These are phyloP conservation scores for Pseudopipra pipra DNA, from an alignment of 2,113 vertebrate species.

Conservation along the genomic window DNA sequence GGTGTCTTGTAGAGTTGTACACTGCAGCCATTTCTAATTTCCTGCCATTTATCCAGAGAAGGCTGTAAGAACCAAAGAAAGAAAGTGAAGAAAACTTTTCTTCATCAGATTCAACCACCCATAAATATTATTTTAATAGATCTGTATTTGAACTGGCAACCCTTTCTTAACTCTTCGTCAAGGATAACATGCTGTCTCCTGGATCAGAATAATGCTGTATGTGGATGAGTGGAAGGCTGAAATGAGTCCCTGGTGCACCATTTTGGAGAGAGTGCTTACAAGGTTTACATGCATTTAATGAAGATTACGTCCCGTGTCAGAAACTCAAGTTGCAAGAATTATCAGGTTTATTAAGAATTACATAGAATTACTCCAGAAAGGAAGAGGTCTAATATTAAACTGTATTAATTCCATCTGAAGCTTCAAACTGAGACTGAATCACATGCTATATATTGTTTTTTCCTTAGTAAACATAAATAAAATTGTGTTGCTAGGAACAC, in stretches of 20 bases:
- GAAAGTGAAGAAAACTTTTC: not conserved
- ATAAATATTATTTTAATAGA: not conserved
- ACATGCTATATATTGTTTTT: not conserved
- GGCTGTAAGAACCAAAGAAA: not conserved
- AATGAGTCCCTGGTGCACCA: not conserved
- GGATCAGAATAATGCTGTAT: not conserved
- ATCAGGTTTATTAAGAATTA: not conserved
- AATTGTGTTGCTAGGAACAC: not conserved
- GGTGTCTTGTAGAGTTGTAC: not conserved
- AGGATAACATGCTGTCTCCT: not conserved
- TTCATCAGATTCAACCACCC: not conserved
- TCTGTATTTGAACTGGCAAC: not conserved
- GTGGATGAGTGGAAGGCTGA: not conserved
- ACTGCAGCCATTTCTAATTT: not conserved
- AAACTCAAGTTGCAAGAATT: not conserved
- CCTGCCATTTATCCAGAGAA: not conserved
- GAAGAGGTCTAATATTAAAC: not conserved
- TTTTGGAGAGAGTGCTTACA: not conserved
- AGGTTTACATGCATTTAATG: not conserved
- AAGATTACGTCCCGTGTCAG: not conserved
- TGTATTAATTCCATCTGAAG: not conserved
- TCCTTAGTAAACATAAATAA: not conserved
- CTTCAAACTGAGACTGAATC: not conserved
- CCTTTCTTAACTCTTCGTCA: not conserved
- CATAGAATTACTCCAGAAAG: not conserved